These are phyloP conservation scores for Eidolon helvum DNA, from an alignment of 2,113 vertebrate genomes.

Conservation along the genomic window DNA sequence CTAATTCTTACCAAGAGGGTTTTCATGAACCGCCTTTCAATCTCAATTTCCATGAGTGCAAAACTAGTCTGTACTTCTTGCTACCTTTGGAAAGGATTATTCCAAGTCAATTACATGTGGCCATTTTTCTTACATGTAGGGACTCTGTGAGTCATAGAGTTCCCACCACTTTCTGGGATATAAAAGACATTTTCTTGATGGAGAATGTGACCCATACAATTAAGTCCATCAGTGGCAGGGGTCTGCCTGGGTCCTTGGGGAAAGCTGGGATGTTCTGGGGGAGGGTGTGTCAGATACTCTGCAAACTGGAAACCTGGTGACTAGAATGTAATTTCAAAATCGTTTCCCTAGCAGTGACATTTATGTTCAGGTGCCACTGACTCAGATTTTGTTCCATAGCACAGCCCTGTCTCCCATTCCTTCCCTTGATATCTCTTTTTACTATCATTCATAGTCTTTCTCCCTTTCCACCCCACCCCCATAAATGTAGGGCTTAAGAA, in stretches of 20 bases:
- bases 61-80: background rate
- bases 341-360: background rate
- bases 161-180: background rate
- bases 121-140: background rate
- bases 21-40: conserved; percentile 14
- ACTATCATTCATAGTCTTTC: background rate
- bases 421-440: background rate
- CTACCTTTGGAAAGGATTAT: background rate
- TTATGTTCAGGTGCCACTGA: background rate
- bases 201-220: background rate
- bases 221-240: background rate
- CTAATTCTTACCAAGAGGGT: background rate
- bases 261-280: background rate
- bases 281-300: background rate
- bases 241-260: background rate
- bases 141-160: conserved; percentile 4
- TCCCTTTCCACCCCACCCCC: background rate
- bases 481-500: background rate
- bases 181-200: background rate
- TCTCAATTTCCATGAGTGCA: background rate
- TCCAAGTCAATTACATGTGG: background rate
- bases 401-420: background rate
- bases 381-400: background rate
- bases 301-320: background rate
- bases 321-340: conserved; percentile 21